phyloP scores from a whole-genome alignment of 2,888 invertebrate species.

The Dryococelus australis region DNA sequence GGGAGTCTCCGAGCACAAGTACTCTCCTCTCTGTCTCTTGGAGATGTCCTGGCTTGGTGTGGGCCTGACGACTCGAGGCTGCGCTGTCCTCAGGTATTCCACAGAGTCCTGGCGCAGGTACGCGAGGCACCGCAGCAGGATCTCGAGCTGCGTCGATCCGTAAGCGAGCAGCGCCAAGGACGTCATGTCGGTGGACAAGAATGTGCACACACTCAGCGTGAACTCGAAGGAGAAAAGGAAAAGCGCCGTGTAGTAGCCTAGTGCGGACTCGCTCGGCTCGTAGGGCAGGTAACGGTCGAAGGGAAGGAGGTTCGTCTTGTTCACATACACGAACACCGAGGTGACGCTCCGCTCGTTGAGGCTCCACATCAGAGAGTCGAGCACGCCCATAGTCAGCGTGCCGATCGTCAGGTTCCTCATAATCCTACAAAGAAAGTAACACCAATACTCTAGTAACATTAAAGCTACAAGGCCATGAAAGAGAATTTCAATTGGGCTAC shows the following conservation, averaged over 20 bases:
- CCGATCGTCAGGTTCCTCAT: background rate
- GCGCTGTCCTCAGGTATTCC: background rate
- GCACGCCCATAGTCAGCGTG: background rate
- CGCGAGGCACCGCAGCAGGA: background rate
- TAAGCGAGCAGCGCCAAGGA: background rate
- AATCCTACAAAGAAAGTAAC: background rate
- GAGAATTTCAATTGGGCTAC: too few relatives aligned
- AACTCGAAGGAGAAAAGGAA: background rate
- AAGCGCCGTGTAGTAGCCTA: background rate
- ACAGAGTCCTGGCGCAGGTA: background rate
- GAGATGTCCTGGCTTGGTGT: too few relatives aligned
- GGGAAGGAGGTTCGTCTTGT: background rate
- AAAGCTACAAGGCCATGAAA: too few relatives aligned
- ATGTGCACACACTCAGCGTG: background rate
- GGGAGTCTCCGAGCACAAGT: too few relatives aligned
- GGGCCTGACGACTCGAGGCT: too few relatives aligned
- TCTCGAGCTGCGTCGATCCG: background rate
- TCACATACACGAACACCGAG: background rate
- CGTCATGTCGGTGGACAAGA: slow-evolving; percentile 7
- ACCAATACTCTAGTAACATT: too few relatives aligned
- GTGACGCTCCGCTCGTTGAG: background rate
- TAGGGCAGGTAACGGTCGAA: background rate
- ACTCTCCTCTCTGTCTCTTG: too few relatives aligned
- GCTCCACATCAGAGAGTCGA: background rate
- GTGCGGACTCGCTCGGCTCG: background rate